These are phyloP conservation scores for Helarctos malayanus DNA, from an alignment of 2,797 vertebrate genomes.

Conservation along the genomic window DNA sequence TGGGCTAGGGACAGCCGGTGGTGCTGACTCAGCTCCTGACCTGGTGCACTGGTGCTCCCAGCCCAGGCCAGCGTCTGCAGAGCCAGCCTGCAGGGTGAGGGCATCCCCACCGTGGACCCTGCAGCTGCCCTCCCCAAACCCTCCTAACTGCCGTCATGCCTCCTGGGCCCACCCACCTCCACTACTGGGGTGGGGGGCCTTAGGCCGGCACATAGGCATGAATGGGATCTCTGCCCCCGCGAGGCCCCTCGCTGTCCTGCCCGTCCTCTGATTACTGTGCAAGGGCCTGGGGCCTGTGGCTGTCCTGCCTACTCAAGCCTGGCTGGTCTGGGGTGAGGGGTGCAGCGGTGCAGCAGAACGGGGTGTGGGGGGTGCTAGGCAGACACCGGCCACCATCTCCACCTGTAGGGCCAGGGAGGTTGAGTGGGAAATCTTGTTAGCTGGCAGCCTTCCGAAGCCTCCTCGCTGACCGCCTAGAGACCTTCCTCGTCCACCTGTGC, in stretches of 20 bases:
- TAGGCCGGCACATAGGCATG: accelerated
- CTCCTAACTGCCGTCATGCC: too few relatives aligned
- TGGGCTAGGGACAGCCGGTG: neutral
- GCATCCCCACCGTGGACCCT: neutral
- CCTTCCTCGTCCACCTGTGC: neutral
- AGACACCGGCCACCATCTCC: neutral
- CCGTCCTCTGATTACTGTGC: accelerated
- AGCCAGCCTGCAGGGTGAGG: neutral
- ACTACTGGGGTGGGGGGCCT: neutral
- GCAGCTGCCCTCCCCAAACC: neutral
- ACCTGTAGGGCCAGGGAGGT: neutral
- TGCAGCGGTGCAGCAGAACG: neutral
- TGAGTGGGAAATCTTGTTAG: neutral
- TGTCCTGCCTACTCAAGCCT: neutral
- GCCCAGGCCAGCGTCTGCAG: neutral
- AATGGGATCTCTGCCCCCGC: too few relatives aligned
- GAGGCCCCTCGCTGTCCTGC: neutral
- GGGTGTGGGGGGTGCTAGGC: neutral
- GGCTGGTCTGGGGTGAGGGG: neutral
- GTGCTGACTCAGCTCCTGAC: neutral
- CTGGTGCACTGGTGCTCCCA: accelerated
- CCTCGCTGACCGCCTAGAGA: accelerated
- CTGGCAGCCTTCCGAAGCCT: neutral
- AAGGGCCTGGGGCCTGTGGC: neutral
- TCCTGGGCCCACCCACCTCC: neutral